Evolutionary conservation across 1,140 invertebrate genomes (phyloP).

Genomic region (Drosophila teissieri): DNA sequence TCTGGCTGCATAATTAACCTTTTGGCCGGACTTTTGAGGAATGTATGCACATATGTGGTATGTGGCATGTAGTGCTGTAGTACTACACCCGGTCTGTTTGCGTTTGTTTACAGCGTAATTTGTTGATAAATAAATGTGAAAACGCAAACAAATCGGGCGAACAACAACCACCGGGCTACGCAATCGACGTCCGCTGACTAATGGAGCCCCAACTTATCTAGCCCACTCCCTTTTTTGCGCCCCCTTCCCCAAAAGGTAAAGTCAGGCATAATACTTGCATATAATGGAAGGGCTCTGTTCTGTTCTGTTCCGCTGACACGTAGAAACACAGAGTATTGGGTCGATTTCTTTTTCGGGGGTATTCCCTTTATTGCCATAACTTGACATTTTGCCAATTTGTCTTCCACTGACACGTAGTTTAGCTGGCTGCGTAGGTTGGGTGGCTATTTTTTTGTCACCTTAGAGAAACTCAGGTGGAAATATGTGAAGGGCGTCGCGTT

Average conservation of each 20-base stretch:
- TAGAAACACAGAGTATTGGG: slow-evolving; percentile 25
- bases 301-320: slow-evolving; percentile 40
- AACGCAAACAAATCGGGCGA: slow-evolving; percentile 72
- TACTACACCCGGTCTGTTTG: slow-evolving; percentile 33
- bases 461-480: slow-evolving; percentile 19
- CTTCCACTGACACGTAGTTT: slow-evolving; percentile 46
- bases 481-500: slow-evolving; percentile 30
- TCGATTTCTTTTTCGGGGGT: slow-evolving; percentile 8
- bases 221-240: neutral
- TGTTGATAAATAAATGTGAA: slow-evolving; percentile 74
- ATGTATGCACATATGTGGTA: slow-evolving; percentile 6
- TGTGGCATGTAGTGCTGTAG: slow-evolving; percentile 20
- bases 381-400: slow-evolving; percentile 54
- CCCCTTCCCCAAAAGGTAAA: neutral
- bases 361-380: slow-evolving; percentile 41
- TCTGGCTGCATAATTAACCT: slow-evolving; percentile 73
- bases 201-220: slow-evolving; percentile 33
- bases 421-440: slow-evolving; percentile 36
- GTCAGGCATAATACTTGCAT: neutral
- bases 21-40: slow-evolving; percentile 42
- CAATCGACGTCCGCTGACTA: slow-evolving; percentile 55
- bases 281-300: slow-evolving; percentile 30
- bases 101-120: slow-evolving; percentile 76
- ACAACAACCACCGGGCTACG: slow-evolving; percentile 62
- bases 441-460: slow-evolving; percentile 37